These are phyloP conservation scores for Heterocephalus glaber DNA, from an alignment of 2,113 vertebrate species.

Conservation along the genomic window DNA sequence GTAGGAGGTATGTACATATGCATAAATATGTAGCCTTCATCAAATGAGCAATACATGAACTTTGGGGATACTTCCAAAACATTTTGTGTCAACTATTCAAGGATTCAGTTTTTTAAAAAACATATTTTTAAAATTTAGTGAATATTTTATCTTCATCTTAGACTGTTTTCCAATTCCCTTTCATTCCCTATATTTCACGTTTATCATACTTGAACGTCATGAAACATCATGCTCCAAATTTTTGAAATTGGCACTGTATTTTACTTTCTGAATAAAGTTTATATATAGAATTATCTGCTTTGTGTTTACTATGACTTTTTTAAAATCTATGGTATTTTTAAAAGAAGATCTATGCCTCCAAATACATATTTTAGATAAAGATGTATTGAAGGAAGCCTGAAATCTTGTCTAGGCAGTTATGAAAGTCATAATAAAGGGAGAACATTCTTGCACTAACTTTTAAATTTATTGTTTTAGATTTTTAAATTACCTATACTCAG, in stretches of 20 bases:
- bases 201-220: neutral
- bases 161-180: neutral
- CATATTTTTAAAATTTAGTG: neutral
- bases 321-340: neutral
- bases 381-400: neutral
- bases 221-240: neutral
- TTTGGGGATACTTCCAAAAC: neutral
- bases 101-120: neutral
- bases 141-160: neutral
- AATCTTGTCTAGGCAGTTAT: neutral
- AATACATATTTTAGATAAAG: neutral
- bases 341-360: neutral
- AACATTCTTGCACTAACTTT: neutral
- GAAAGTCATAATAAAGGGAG: neutral
- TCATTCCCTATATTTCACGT: neutral
- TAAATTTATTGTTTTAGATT: neutral
- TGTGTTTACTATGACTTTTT: neutral
- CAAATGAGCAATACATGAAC: neutral
- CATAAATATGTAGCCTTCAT: neutral
- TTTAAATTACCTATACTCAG: neutral
- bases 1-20: no score
- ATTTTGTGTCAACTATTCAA: neutral
- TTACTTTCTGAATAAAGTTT: neutral
- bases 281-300: neutral
- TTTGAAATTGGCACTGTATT: neutral